Percentiles rank a stretch among this genome's conserved stretches.
phyloP scores from a whole-genome alignment of 2,797 vertebrate species.

The Propithecus perrieri region DNA sequence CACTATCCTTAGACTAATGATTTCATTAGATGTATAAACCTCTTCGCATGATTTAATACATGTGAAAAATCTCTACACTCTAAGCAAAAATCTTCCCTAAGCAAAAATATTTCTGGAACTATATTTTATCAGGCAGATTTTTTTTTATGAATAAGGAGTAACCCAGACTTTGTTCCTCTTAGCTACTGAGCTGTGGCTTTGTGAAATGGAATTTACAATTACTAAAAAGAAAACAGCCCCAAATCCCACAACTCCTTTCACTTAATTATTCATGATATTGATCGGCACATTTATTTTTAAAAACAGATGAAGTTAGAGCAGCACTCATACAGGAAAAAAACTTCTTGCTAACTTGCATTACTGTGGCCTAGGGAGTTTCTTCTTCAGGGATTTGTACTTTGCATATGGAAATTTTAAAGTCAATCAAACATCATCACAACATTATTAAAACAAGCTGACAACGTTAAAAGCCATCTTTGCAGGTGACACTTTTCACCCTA shows the following conservation, averaged over 20 bases:
- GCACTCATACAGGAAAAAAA: neutral
- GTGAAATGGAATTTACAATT: conserved; percentile 59
- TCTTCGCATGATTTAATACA: neutral
- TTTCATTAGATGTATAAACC: conserved; percentile 12
- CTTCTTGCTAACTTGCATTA: neutral
- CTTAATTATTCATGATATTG: conserved; percentile 66
- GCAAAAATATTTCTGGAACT: neutral
- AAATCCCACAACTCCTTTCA: conserved; percentile 51
- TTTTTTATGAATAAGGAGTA: conserved; percentile 16
- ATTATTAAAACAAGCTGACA: neutral
- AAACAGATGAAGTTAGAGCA: conserved; percentile 46
- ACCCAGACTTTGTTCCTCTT: neutral
- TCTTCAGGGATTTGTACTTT: neutral
- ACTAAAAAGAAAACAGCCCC: conserved; percentile 58
- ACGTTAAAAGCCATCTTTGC: neutral
- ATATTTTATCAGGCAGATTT: neutral
- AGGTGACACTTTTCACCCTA: neutral
- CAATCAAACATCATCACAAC: neutral
- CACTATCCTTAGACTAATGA: neutral
- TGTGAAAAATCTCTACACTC: neutral
- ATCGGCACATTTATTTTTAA: conserved; percentile 57
- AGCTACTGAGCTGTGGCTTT: conserved; percentile 23
- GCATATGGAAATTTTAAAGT: conserved; percentile 35
- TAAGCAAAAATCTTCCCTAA: neutral
- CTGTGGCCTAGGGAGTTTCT: neutral